Percentiles rank a stretch among this genome's conserved stretches.
phyloP scores from a whole-genome alignment of 1,140 invertebrate species.

The Rhyacophila brunnea region DNA sequence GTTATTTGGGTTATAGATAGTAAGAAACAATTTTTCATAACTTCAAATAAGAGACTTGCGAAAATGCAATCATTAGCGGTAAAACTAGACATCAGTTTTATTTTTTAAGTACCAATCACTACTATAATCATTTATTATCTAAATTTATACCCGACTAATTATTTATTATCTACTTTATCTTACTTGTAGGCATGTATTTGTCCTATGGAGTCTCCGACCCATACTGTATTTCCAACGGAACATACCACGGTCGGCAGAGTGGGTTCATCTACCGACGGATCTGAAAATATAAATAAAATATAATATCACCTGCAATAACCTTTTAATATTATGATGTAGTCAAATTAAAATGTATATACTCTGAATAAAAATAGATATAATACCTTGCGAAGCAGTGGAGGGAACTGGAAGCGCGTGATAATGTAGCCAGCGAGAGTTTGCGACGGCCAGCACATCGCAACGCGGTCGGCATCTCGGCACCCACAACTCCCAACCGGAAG shows the following conservation, averaged over 20 bases:
- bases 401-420: slow-evolving; percentile 28
- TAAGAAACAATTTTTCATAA: too few species aligned
- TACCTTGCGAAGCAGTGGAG: slow-evolving; percentile 13
- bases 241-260: slow-evolving; percentile 65
- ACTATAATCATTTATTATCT: too few species aligned
- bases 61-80: too few species aligned
- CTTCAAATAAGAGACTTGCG: too few species aligned
- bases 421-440: slow-evolving; percentile 24
- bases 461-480: slow-evolving; percentile 19
- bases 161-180: slow-evolving; percentile 42
- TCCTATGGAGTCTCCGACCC: slow-evolving; percentile 83
- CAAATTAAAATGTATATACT: too few species aligned
- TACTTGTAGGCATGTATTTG: slow-evolving; percentile 77
- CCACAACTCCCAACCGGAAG: slow-evolving; percentile 32
- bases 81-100: too few species aligned
- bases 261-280: slow-evolving; percentile 43
- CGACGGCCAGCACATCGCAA: slow-evolving; percentile 28
- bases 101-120: too few species aligned
- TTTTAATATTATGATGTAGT: background rate
- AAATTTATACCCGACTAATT: slow-evolving; percentile 9
- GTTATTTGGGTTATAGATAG: too few species aligned
- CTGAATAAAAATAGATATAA: too few species aligned
- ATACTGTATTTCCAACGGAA: slow-evolving; percentile 70
- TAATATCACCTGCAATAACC: background rate
- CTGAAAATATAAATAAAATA: slow-evolving; percentile 16